A percentile compares a stretch with the other conserved stretches of the same genome.
Conservation (phyloP, 2,113 vertebrate genomes). For the Cyanoderma ruficeps region DNA sequence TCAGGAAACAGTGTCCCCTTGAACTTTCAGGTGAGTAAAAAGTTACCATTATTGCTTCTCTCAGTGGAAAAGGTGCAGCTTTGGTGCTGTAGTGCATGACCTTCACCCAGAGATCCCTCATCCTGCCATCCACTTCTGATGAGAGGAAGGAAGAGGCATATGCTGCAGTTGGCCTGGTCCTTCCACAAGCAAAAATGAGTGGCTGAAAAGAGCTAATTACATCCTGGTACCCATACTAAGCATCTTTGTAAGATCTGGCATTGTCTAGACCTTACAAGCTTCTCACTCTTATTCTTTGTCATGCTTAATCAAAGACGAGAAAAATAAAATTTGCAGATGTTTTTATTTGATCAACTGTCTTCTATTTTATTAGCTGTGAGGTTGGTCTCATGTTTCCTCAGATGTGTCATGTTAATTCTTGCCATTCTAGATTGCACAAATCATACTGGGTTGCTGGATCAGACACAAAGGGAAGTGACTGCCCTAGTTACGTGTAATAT, state of each 20-base stretch:
- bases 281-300: neutral
- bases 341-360: constrained; percentile 32
- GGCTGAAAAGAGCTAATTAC: neutral
- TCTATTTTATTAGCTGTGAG: constrained; percentile 35
- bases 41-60: neutral
- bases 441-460: constrained; percentile 23
- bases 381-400: constrained; percentile 48
- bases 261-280: neutral
- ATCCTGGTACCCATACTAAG: neutral
- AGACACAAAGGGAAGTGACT: constrained; percentile 45
- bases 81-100: neutral
- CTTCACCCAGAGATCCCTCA: neutral
- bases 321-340: constrained; percentile 17
- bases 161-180: neutral
- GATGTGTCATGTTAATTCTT: constrained; percentile 55
- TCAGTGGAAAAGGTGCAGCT: neutral
- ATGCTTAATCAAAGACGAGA: neutral
- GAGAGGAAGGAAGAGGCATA: fast-evolving
- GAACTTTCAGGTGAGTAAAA: neutral
- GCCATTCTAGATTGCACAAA: constrained; percentile 46
- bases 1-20: neutral
- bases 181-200: neutral
- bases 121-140: neutral
- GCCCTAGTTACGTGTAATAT: constrained; percentile 33
- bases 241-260: neutral